These are phyloP conservation scores for Narcine bancroftii DNA, from an alignment of 2,113 vertebrate species.

Conservation along the genomic window DNA sequence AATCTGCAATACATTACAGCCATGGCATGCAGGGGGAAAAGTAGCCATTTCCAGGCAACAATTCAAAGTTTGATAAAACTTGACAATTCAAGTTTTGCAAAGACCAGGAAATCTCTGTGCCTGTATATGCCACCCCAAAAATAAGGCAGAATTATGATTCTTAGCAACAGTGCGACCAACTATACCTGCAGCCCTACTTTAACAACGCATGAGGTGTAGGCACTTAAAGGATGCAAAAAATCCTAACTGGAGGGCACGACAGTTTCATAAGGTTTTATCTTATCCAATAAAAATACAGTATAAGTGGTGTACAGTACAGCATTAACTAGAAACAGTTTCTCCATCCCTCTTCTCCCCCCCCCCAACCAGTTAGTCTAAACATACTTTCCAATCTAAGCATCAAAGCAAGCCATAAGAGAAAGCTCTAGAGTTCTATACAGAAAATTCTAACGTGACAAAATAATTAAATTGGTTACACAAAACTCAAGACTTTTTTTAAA, in stretches of 20 bases:
- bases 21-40: not conserved
- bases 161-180: conserved; percentile 25
- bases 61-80: not conserved
- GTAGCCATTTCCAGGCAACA: conserved; percentile 31
- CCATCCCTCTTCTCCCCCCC: not conserved
- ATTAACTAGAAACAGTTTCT: conserved; percentile 33
- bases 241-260: conserved; percentile 32
- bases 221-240: conserved; percentile 38
- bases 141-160: conserved; percentile 36
- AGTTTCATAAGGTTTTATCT: conserved; percentile 17
- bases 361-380: conserved; percentile 33
- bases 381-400: not conserved
- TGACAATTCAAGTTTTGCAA: not conserved
- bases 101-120: not conserved
- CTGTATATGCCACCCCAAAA: conserved; percentile 31
- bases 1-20: conserved; percentile 28
- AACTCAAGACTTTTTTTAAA: conserved; percentile 42
- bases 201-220: conserved; percentile 31
- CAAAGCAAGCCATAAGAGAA: not conserved
- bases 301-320: conserved; percentile 26
- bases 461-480: conserved; percentile 28
- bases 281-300: conserved; percentile 32
- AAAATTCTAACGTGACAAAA: conserved; percentile 11
- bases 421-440: not conserved
- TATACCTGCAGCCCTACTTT: conserved; percentile 33